Base-by-base conservation (phyloP, 2,113 vertebrate species). In the Sisor rabdophorus region DNA sequence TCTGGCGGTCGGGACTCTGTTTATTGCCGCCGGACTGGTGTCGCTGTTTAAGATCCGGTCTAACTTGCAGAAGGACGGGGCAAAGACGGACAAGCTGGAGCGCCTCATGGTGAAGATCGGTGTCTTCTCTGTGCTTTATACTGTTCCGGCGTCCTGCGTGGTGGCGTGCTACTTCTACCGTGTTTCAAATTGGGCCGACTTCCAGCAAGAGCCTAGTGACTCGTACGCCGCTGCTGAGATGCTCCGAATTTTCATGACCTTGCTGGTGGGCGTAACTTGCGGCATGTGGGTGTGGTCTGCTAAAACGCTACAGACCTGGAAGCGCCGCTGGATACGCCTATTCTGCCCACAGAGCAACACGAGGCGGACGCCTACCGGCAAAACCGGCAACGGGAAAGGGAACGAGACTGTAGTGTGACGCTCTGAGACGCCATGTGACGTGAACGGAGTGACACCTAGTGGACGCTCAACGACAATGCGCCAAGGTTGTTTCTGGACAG, bases 201-300 rank as follows among this genome's bases (percentile, higher is more conserved):
- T 98, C 86, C 92, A 89, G 71, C 93, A 93, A 86, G 93, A 92
- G 0, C 91, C 95, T 0, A 91, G 92, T 32, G 94, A 98, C 87
- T 96, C 97, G 19, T 97, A 96, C 26, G 94, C 95, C 87, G 96
- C 95, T 0, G 95, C 98, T 20, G 97, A 99, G 86, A 98, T 98
- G 97, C 92, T 99, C 16, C 95, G 96, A 81, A 98, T 99, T 80
- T 98, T 99, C 83, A 98, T 98, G 97, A 97, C 95, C 30, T 89
- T 98, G 82, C 89, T 99, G 11, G 97, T 98, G 78, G 97, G 97
- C 82, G 98, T 99, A 87, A 99, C 97, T 0, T 98, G 97, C 2
- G 95, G 97, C 80, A 99, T 99, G 97, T 99, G 97, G 97, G 98
- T 99, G 86, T 99, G 97, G 97, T 99, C 97, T 0, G 97, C 96